Conservation (phyloP, 2,797 vertebrate genomes). For the Linurgus olivaceus region DNA sequence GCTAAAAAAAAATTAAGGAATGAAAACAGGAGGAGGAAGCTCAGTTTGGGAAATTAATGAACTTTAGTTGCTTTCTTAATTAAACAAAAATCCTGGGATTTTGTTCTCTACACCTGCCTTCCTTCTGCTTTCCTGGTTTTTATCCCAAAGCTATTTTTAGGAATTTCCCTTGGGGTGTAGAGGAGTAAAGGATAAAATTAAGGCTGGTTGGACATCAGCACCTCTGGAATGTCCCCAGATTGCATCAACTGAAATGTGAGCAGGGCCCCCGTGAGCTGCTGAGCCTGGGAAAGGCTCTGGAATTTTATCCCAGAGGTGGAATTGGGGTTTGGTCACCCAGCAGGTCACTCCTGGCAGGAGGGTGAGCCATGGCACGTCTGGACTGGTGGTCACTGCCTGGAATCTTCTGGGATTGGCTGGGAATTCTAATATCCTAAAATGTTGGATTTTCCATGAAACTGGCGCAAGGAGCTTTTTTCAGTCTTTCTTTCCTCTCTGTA, state of each 20-base stretch:
- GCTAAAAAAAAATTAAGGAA: neutral
- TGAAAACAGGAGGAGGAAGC: neutral
- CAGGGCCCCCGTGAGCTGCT: accelerated
- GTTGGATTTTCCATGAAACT: neutral
- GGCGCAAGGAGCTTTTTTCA: too few relatives aligned
- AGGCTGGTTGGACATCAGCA: neutral
- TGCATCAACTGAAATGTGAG: neutral
- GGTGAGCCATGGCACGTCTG: neutral
- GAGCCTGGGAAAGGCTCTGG: neutral
- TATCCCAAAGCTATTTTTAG: neutral
- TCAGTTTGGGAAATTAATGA: neutral
- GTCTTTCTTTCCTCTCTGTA: neutral
- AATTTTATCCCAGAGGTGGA: neutral
- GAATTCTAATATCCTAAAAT: neutral
- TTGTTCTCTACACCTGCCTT: neutral
- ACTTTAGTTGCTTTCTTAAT: neutral
- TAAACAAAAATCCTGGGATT: neutral
- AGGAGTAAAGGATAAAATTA: neutral
- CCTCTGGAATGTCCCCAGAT: neutral
- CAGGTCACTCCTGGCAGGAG: neutral
- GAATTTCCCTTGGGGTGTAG: neutral
- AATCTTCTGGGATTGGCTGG: neutral
- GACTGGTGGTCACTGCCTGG: neutral
- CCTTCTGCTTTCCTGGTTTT: neutral
- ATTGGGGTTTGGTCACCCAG: neutral